Evolutionary conservation across 2,888 invertebrate genomes (phyloP).

Genomic region (Leucoptera coffeella): DNA sequence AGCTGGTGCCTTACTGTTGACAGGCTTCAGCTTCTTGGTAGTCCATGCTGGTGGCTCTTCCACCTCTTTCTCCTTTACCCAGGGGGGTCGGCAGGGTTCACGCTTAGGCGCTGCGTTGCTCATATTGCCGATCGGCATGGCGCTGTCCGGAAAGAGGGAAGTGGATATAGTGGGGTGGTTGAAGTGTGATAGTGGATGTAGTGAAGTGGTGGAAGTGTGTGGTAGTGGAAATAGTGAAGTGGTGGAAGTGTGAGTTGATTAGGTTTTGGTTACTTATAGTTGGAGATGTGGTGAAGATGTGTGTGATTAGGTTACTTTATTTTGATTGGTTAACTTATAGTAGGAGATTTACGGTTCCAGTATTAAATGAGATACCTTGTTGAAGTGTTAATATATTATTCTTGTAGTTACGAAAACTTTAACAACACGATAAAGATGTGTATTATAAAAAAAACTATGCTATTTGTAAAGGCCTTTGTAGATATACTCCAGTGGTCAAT

Average conservation of each 20-base stretch:
- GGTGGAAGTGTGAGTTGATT: neutral
- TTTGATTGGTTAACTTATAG: too few species aligned
- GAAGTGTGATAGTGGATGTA: neutral
- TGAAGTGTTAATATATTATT: too few species aligned
- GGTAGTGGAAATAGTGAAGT: neutral
- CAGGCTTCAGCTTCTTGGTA: conserved; percentile 44
- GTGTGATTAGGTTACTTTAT: too few species aligned
- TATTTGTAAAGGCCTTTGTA: too few species aligned
- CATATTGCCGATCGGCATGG: conserved; percentile 41
- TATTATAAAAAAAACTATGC: too few species aligned
- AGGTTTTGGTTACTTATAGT: neutral
- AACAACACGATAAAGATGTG: too few species aligned
- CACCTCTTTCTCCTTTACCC: conserved; percentile 63
- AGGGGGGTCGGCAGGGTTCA: conserved; percentile 67
- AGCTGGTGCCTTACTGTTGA: conserved; percentile 12
- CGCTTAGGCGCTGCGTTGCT: conserved; percentile 50
- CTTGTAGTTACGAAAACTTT: too few species aligned
- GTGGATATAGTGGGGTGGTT: neutral
- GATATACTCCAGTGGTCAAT: too few species aligned
- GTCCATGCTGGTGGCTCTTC: conserved; percentile 60
- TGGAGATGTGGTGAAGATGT: too few species aligned
- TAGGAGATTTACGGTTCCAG: too few species aligned
- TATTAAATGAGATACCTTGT: too few species aligned
- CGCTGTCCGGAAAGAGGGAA: too few species aligned
- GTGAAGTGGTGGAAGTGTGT: neutral